Evolutionary conservation across 2,888 invertebrate species (phyloP).

Genomic region (Sycophila texana): DNA sequence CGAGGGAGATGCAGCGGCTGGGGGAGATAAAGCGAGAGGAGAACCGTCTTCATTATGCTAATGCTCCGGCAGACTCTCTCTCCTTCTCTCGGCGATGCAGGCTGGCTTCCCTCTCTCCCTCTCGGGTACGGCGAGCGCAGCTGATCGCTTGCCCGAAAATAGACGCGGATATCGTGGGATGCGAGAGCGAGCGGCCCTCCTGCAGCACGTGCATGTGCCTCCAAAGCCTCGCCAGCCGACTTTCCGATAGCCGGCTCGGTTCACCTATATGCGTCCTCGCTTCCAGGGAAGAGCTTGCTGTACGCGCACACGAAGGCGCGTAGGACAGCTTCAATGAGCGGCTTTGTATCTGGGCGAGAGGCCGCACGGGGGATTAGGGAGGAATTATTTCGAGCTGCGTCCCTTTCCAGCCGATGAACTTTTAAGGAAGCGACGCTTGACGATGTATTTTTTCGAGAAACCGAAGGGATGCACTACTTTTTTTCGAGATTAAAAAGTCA

Average conservation of each 20-base stretch:
- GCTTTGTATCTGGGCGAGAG: too few species aligned
- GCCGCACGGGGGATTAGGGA: background rate
- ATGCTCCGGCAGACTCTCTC: slow-evolving; percentile 54
- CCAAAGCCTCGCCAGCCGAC: background rate
- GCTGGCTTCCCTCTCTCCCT: too few species aligned
- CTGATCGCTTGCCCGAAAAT: slow-evolving; percentile 60
- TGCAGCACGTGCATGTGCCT: background rate
- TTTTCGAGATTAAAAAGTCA: too few species aligned
- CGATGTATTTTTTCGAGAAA: background rate
- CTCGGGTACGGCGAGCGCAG: background rate
- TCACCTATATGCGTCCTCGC: too few species aligned
- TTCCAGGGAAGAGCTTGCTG: too few species aligned
- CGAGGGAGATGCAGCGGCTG: slow-evolving; percentile 20
- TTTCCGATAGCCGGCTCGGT: background rate
- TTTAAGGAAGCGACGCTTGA: slow-evolving; percentile 28
- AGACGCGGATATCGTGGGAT: slow-evolving; percentile 68
- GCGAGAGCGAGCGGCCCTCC: slow-evolving; percentile 1
- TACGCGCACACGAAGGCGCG: too few species aligned
- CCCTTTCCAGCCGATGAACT: slow-evolving; percentile 27
- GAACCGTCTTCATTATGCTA: slow-evolving; percentile 71
- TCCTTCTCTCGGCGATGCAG: slow-evolving; percentile 3
- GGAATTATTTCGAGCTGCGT: slow-evolving; percentile 3
- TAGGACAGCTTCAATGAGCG: too few species aligned
- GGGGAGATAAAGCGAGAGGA: slow-evolving; percentile 30
- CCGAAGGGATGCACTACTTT: background rate